Evolutionary conservation across 2,797 vertebrate genomes (phyloP), one percentile per base, ranked within the genome.

Genomic region (Tarsius wallacei): DNA sequence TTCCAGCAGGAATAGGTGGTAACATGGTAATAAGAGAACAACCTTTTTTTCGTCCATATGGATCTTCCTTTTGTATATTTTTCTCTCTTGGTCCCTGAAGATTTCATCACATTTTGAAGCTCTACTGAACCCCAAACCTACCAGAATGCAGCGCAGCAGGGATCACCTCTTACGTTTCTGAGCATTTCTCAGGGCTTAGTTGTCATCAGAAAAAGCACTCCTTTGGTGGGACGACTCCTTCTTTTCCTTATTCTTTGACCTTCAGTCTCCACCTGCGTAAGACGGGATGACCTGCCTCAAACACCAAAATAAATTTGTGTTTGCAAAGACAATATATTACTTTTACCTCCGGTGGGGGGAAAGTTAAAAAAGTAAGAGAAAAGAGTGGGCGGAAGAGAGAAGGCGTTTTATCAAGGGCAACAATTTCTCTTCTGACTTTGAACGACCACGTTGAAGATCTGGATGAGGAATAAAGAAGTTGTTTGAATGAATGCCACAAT

Each of bases 181-280:
- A 64, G 81, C 90, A 15, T 84, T n/a, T 15, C 82, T 97, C 90
- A 96, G 93, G 96, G 87, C 95, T 98, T 98, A 98, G 96, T 98
- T 96, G 94, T 80, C 42, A 1, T 63, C 91, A 93, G 80, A 86
- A 92, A 97, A 88, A 49, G 87, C 80, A 47, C 78, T 80, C n/a
- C 61, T 70, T 85, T 88, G 59, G 89, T 51, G 76, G 68, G 59
- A 97, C 61, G 82, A 9, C 80, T 92, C 42, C 63, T 91, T 98
- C 96, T 95, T 81, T 31, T 2, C 86, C 96, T 94, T 57, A 93
- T 61, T 95, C 36, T 78, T 84, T 97, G 96, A 98, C 96, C 91
- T 98, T 98, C 91, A 0, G 0, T 64, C 66, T 96, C 93, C 87
- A 53, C 81, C 2, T 10, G 24, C 74, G 33, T 70, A 89, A 66